Evolutionary conservation across 1,140 invertebrate genomes (phyloP).

Genomic region (Panulirus ornatus): DNA sequence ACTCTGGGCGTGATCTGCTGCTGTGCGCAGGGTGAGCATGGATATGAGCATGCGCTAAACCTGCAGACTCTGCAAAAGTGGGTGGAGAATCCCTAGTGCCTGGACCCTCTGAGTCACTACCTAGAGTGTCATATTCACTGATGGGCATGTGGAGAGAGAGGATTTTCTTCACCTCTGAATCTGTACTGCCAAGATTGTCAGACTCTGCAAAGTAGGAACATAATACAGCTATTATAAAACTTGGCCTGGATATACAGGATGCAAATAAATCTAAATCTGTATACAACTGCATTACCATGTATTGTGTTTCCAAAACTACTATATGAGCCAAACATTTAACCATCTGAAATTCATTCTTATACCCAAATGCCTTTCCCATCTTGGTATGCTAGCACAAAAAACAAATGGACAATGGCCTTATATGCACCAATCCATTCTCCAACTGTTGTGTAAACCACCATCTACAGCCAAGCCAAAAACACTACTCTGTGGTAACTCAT

Average conservation of each 20-base stretch:
- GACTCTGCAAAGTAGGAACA: slow-evolving; percentile 81
- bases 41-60: slow-evolving; percentile 71
- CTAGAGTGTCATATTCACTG: slow-evolving; percentile 90
- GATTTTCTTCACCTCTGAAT: slow-evolving; percentile 92
- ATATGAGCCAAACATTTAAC: neutral
- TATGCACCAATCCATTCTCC: no score
- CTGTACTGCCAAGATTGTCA: slow-evolving; percentile 90
- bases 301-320: no score
- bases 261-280: neutral
- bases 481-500: no score
- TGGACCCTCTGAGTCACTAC: slow-evolving; percentile 85
- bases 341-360: no score
- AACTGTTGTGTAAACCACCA: no score
- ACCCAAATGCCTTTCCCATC: no score
- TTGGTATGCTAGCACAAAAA: no score
- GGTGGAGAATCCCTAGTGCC: slow-evolving; percentile 68
- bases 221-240: no score
- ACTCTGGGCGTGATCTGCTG: slow-evolving; percentile 50
- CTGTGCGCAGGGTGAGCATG: slow-evolving; percentile 64
- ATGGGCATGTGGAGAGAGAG: slow-evolving; percentile 91
- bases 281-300: neutral
- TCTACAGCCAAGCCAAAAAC: no score
- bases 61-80: slow-evolving; percentile 74
- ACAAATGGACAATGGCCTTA: no score
- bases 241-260: no score